A percentile compares a stretch with the other conserved stretches of the same genome.
Conservation (phyloP, 30 jellyfish, hydroid and myxozoan genomes). For the Cassiopea xamachana region DNA sequence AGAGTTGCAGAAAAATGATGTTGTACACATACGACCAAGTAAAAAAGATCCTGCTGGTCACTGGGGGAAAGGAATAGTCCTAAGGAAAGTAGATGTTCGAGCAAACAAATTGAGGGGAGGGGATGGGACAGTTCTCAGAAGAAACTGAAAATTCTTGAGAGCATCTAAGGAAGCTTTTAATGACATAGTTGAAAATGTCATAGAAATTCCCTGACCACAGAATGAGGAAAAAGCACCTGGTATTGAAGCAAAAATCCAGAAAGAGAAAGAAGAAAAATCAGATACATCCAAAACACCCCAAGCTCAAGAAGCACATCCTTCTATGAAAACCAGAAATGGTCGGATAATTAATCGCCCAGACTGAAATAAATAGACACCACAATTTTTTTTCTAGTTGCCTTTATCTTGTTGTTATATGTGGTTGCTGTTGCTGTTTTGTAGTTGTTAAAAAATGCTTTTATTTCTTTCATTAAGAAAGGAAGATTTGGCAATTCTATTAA, state of each 20-base stretch:
- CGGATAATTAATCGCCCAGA: background rate
- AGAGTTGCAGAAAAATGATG: conserved; percentile 42
- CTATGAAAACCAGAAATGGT: background rate
- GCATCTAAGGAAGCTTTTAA: conserved; percentile 3
- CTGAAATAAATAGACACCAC: background rate
- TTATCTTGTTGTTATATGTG: too few relatives aligned
- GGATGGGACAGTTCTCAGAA: conserved; percentile 20
- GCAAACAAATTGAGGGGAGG: conserved; percentile 20
- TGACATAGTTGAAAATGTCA: background rate
- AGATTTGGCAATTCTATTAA: background rate
- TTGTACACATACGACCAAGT: conserved; percentile 39
- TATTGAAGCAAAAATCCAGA: background rate
- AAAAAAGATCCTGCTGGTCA: conserved; percentile 15
- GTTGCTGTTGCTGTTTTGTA: background rate
- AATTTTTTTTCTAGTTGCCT: too few relatives aligned
- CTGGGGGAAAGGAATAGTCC: conserved; percentile 32
- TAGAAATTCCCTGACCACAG: background rate
- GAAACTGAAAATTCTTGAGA: conserved; percentile 18
- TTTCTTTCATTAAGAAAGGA: background rate
- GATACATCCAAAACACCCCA: background rate
- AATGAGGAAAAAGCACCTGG: background rate
- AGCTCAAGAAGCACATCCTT: background rate
- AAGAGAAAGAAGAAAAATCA: background rate
- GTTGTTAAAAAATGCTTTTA: background rate
- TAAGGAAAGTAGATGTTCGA: conserved; percentile 32